Base-by-base conservation (phyloP, 2,113 vertebrate genomes). In the Perognathus longimembris region DNA sequence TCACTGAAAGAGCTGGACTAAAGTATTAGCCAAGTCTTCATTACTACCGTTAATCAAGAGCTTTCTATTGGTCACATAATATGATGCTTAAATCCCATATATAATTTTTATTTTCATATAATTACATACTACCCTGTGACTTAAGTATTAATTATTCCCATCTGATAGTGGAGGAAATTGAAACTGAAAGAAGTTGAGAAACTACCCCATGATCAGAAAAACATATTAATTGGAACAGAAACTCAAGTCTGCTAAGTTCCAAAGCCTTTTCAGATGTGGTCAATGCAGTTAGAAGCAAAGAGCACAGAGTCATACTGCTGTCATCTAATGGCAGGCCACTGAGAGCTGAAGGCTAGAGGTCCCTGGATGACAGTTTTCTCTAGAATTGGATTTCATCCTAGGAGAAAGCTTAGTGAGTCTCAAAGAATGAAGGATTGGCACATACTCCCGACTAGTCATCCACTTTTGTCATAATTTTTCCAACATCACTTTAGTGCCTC, bases 141-240 rank as follows among this genome's bases (percentile, higher is more conserved):
- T 54, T n/a, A 78, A 18, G 12, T 50, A 88, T 42, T 64, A 64
- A 79, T 77, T 71, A 75, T 61, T 92, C 38, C 38, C 36, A 75
- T 45, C 40, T 86, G 81, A 79, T 17, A 61, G 76, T 54, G n/a
- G 28, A 92, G 66, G 61, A 86, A 93, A 92, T 14, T 78, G 32
- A 92, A 95, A 92, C 54, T 82, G 42, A 86, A 88, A 73, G 79
- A 85, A 70, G n/a, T 67, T 36, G 57, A 90, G 26, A 42, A 87
- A 85, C 30, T 40, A 84, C 64, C 50, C n/a, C 28, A 12, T 17
- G 30, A 88, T 45, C 66, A 88, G 50, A 90, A 14, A 54, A 88
- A 64, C 34, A 54, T 34, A 74, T 20, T 59, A 83, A 92, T 6
- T 61, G 30, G 42, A 54, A 85, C 66, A 40, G 20, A 50, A 82